A percentile compares a stretch with the other conserved stretches of the same genome.
Conservation (phyloP, 2,113 vertebrate species). For the Sapajus apella region DNA sequence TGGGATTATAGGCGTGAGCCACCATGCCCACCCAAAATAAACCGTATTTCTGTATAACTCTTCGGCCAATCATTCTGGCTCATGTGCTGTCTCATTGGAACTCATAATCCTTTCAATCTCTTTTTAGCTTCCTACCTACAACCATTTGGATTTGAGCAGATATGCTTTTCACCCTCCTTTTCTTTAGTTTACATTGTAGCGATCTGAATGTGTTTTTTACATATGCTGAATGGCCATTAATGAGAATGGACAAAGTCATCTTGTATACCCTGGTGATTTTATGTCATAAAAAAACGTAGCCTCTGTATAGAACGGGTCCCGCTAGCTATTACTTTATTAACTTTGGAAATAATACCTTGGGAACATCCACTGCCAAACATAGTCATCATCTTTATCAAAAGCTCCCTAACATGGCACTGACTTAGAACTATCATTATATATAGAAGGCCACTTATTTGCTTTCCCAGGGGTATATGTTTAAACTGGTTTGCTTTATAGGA, state of each 20-base stretch:
- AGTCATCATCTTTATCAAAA: neutral
- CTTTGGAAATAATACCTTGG: neutral
- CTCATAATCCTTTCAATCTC: neutral
- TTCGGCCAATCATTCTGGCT: neutral
- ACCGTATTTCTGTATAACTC: neutral
- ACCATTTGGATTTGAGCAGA: neutral
- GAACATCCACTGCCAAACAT: neutral
- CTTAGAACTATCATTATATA: slow-evolving; percentile 13
- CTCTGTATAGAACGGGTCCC: neutral
- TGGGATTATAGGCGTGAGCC: too few species aligned
- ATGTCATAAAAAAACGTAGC: neutral
- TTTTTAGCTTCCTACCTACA: neutral
- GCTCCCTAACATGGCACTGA: neutral
- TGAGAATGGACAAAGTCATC: neutral
- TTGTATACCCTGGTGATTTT: neutral
- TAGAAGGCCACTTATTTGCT: neutral
- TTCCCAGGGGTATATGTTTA: neutral
- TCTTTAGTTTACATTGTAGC: neutral
- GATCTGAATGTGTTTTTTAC: neutral
- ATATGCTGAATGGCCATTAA: neutral
- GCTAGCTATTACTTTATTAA: neutral
- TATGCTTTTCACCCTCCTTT: neutral
- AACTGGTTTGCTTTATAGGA: neutral
- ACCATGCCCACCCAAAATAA: neutral
- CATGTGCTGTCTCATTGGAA: neutral